phyloP scores from a whole-genome alignment of 2,888 invertebrate species.

The Camptogramma bilineatum region DNA sequence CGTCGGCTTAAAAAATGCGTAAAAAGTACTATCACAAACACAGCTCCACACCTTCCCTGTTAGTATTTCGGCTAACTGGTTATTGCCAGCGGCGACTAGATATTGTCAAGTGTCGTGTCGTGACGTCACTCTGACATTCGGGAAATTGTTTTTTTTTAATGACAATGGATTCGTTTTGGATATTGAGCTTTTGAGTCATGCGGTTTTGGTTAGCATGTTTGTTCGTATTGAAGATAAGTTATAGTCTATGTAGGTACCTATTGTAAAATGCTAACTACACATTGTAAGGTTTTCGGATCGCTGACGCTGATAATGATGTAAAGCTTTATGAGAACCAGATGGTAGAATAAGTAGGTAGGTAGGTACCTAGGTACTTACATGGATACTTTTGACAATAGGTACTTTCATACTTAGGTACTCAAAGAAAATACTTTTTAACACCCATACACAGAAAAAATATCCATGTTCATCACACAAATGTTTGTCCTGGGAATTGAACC shows the following conservation, averaged over 20 bases:
- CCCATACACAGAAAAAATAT: no score
- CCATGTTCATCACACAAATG: no score
- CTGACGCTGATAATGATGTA: no score
- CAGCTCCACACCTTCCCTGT: conserved; percentile 44
- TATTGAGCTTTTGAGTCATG: conserved; percentile 27
- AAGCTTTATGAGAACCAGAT: no score
- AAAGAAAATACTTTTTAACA: no score
- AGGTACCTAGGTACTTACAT: no score
- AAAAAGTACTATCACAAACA: neutral
- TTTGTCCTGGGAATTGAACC: no score
- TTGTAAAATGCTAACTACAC: neutral
- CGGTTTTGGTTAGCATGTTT: conserved; percentile 5
- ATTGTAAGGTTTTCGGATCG: no score
- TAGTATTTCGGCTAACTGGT: conserved; percentile 57
- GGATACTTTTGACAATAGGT: no score
- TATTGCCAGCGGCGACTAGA: conserved; percentile 49
- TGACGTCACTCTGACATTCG: conserved; percentile 51
- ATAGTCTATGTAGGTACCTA: neutral
- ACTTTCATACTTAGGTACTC: no score
- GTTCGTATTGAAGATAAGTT: neutral
- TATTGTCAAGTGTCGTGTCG: conserved; percentile 51
- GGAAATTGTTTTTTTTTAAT: conserved; percentile 51
- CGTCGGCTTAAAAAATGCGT: no score
- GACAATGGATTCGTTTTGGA: conserved; percentile 43
- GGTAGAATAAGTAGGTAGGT: no score